These are phyloP conservation scores for Physella acuta DNA, from an alignment of 1,140 invertebrate species.

Conservation along the genomic window DNA sequence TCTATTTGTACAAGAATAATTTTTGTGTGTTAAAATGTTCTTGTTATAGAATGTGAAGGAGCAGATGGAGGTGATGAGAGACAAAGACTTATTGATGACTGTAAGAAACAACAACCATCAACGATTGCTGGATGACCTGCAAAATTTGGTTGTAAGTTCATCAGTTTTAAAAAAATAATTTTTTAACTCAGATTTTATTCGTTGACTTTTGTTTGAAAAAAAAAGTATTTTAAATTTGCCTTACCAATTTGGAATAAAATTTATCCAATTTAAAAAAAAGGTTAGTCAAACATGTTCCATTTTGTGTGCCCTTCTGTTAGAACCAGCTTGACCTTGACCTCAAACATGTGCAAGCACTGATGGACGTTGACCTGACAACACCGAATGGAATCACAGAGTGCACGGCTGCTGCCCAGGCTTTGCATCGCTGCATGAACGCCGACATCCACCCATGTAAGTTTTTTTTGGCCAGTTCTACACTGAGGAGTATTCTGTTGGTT, in stretches of 20 bases:
- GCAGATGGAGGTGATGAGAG: conserved; percentile 76
- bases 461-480: background rate
- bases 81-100: conserved; percentile 87
- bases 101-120: conserved; percentile 83
- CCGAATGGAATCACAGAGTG: conserved; percentile 75
- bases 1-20: too few relatives aligned
- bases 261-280: background rate
- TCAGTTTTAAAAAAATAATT: background rate
- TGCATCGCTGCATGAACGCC: conserved; percentile 77
- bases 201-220: background rate
- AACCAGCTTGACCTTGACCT: conserved; percentile 75
- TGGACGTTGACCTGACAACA: conserved; percentile 75
- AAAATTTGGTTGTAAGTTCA: conserved; percentile 75
- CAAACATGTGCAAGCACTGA: conserved; percentile 71
- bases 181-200: background rate
- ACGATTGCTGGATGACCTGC: conserved; percentile 75
- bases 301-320: conserved; percentile 56
- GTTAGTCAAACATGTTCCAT: background rate
- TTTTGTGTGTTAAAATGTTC: background rate
- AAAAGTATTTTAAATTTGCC: too few relatives aligned
- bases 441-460: conserved; percentile 62
- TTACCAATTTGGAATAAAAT: too few relatives aligned
- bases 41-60: conserved; percentile 58
- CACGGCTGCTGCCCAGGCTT: conserved; percentile 75
- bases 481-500: too few relatives aligned